Base-by-base conservation (phyloP, 2,797 vertebrate species). In the Balearica regulorum region DNA sequence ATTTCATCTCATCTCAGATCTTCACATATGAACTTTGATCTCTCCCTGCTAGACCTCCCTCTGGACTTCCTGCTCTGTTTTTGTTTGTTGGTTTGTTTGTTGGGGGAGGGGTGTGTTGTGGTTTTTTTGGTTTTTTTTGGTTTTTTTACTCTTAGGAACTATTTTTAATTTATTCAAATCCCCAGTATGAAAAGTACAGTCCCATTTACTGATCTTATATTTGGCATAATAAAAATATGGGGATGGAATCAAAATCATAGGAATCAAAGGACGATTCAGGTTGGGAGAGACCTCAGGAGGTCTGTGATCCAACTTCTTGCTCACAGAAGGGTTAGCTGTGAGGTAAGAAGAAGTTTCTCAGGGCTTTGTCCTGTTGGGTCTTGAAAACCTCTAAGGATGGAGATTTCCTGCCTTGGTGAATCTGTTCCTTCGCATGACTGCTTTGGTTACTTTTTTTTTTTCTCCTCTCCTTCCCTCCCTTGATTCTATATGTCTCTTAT, bases 391-490 rank as follows among this genome's bases (percentile, higher is more conserved):
- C 18, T 29, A 48, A 41, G 70, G 16, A 58, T 48, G 25, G n/a
- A 81, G 39, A 20, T 39, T 70, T 76, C 44, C 39, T 0, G 0
- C 28, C 53, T 46, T 77, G 29, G 13, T 43, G 28, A 60, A 71
- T 35, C 25, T 71, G 13, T 71, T 81, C n/a, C 17, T 57, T 82
- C 58, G 17, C 44, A 35, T 41, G 15, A 57, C 24, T n/a, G 31
- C 3, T 54, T 80, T 55, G 9, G 11, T 49, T 35, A 7, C 31
- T 35, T 44, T 8, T 14, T 10, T 15, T 46, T 19, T 44, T 43
- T 2, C 1, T 26, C 3, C 10, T 16, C 3, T 37, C 10, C 15
- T 64, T 7, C 5, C 5, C 14, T 53, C 17, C 15, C 14, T 62
- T 3, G 1, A 18, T 49, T 44, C 28, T 71, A 58, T 77, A 71